A percentile compares a stretch with the other conserved stretches of the same genome.
Evolutionary conservation across 2,797 vertebrate genomes (phyloP).

Genomic region (Champsocephalus gunnari): DNA sequence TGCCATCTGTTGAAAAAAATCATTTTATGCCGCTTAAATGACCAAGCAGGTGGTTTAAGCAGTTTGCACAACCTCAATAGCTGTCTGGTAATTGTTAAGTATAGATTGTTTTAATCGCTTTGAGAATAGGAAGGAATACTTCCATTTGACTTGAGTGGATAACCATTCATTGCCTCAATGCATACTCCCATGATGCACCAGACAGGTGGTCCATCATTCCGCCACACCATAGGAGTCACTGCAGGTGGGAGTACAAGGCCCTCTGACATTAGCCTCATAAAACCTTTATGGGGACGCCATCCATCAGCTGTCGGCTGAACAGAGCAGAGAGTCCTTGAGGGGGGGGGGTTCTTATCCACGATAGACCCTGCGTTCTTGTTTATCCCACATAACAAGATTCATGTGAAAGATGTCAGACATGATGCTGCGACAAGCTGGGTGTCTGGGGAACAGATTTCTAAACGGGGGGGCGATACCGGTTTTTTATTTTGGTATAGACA

Average conservation of each 20-base stretch:
- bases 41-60: conserved; percentile 12
- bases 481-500: not conserved
- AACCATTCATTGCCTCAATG: conserved; percentile 1
- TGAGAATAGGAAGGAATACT: not conserved
- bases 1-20: conserved; percentile 26
- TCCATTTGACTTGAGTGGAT: not conserved
- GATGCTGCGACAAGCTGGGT: not conserved
- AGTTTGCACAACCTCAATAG: not conserved
- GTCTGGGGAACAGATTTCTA: conserved; percentile 13
- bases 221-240: conserved; percentile 34
- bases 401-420: conserved; percentile 37
- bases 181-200: conserved; percentile 21
- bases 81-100: not conserved
- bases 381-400: conserved; percentile 47
- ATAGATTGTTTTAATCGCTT: conserved; percentile 3
- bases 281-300: conserved; percentile 63
- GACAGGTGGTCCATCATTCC: conserved; percentile 44
- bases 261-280: conserved; percentile 69
- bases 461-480: not conserved
- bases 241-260: conserved; percentile 59
- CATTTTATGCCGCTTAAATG: conserved; percentile 14
- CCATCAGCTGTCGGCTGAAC: conserved; percentile 59
- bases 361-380: conserved; percentile 42
- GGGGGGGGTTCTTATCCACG: conserved; percentile 42
- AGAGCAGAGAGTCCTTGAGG: conserved; percentile 58